Percentiles rank a stretch among this genome's conserved stretches.
phyloP scores from a whole-genome alignment of 2,888 invertebrate species.

The Stratiomys singularior region DNA sequence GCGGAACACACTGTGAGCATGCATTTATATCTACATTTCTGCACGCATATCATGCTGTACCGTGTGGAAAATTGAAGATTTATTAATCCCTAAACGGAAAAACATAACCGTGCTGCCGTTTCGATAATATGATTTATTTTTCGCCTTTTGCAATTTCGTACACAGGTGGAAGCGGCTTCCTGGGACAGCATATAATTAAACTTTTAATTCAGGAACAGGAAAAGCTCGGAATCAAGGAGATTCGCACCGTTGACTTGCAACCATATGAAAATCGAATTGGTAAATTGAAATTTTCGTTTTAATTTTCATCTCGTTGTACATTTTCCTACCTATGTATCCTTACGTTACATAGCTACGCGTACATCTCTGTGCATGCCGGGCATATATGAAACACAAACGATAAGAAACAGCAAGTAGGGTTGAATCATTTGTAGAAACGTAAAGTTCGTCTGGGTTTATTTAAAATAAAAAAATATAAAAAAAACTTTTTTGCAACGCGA shows the following conservation, averaged over 20 bases:
- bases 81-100: conserved; percentile 30
- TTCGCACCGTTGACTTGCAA: conserved; percentile 69
- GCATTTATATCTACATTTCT: neutral
- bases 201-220: conserved; percentile 67
- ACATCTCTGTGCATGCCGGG: no score
- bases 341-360: neutral
- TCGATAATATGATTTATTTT: conserved; percentile 34
- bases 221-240: conserved; percentile 67
- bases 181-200: conserved; percentile 72
- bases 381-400: no score
- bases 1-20: conserved; percentile 11
- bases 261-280: conserved; percentile 67
- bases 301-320: neutral
- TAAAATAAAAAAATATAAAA: no score
- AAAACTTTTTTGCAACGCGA: no score
- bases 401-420: no score
- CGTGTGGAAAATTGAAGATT: conserved; percentile 15
- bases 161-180: conserved; percentile 72
- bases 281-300: conserved; percentile 55
- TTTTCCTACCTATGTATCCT: neutral
- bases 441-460: no score
- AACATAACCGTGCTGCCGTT: conserved; percentile 18
- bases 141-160: conserved; percentile 6
- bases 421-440: no score
- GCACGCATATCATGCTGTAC: neutral